Conservation (phyloP, 2,888 invertebrate species). For the Teinopalpus imperialis region DNA sequence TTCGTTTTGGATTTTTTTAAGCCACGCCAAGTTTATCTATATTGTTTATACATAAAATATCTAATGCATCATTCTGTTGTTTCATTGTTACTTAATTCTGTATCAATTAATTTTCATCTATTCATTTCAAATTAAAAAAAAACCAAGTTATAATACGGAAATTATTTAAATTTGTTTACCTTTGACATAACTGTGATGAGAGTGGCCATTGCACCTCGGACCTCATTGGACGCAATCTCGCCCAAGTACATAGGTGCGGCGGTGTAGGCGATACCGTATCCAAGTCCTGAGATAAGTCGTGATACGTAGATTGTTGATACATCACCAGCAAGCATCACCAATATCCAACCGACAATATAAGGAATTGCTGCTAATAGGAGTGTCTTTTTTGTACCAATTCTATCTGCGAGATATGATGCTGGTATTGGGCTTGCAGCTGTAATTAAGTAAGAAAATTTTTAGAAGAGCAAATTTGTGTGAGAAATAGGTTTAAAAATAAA, state of each 20-base stretch:
- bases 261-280: constrained; percentile 83
- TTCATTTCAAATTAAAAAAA: too few relatives aligned
- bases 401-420: constrained; percentile 84
- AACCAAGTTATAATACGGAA: too few relatives aligned
- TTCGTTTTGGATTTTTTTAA: too few relatives aligned
- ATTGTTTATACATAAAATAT: too few relatives aligned
- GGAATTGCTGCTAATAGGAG: constrained; percentile 83
- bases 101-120: too few relatives aligned
- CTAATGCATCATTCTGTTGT: too few relatives aligned
- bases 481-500: too few relatives aligned
- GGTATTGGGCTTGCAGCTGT: constrained; percentile 83
- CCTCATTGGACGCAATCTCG: constrained; percentile 82
- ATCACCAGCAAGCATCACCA: constrained; percentile 82
- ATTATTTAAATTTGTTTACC: constrained; percentile 58
- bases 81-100: too few relatives aligned
- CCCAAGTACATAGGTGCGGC: constrained; percentile 84
- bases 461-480: too few relatives aligned
- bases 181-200: constrained; percentile 82
- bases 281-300: constrained; percentile 83
- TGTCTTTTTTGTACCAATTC: constrained; percentile 84
- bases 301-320: constrained; percentile 82
- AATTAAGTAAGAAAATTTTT: too few relatives aligned
- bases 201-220: constrained; percentile 83
- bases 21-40: too few relatives aligned
- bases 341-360: constrained; percentile 84